Evolutionary conservation across 2,113 vertebrate species (phyloP).

Genomic region (Meriones unguiculatus): DNA sequence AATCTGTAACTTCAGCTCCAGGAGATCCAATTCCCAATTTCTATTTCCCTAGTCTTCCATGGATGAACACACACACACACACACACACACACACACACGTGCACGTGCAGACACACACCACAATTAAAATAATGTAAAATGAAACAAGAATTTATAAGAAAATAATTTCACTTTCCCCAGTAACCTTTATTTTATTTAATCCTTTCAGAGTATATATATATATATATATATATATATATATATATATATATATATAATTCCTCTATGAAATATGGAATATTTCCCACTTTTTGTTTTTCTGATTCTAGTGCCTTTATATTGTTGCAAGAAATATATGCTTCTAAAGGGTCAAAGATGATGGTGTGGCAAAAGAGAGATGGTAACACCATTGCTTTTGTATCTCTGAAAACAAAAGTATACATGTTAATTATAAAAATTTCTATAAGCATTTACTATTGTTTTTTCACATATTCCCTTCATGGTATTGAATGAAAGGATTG

Average conservation of each 20-base stretch:
- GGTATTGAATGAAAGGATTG: neutral
- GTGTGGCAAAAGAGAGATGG: neutral
- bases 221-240: neutral
- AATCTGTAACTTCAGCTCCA: neutral
- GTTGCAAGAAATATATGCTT: neutral
- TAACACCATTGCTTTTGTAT: neutral
- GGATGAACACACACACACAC: neutral
- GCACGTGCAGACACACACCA: too few species aligned
- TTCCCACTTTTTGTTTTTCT: neutral
- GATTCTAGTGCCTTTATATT: neutral
- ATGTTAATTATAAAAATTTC: neutral
- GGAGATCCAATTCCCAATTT: neutral
- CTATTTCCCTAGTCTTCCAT: neutral
- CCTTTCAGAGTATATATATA: neutral
- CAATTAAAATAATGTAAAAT: neutral
- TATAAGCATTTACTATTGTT: neutral
- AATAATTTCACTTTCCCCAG: constrained; percentile 9
- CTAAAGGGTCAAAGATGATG: neutral
- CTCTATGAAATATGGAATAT: constrained; percentile 8
- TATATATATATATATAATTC: neutral
- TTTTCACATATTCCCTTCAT: constrained; percentile 20
- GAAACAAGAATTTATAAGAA: neutral
- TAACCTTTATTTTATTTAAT: neutral
- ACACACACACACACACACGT: neutral
- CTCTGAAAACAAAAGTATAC: neutral